phyloP scores from a whole-genome alignment of 2,113 vertebrate species.

The Callospermophilus lateralis region DNA sequence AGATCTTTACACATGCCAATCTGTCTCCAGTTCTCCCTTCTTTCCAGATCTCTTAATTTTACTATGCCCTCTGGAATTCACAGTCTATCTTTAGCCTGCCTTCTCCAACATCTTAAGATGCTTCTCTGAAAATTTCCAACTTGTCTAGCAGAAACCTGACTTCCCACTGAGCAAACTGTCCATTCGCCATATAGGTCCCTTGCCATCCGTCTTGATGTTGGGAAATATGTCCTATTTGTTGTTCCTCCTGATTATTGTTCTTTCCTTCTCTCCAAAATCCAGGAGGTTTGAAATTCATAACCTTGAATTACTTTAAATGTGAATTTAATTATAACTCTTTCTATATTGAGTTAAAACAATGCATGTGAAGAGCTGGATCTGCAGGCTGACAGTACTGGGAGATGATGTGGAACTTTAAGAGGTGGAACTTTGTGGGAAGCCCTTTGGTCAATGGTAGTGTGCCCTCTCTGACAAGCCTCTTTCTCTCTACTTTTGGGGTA shows the following conservation, averaged over 20 bases:
- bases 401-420: neutral
- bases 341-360: neutral
- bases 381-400: too few relatives aligned
- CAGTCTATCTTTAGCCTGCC: neutral
- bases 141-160: neutral
- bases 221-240: neutral
- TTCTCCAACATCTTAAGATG: neutral
- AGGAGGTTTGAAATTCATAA: neutral
- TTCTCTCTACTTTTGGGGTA: neutral
- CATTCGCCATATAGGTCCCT: neutral
- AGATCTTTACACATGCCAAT: neutral
- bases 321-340: neutral
- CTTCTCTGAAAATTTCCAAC: neutral
- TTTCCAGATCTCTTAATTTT: neutral
- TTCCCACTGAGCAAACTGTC: neutral
- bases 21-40: neutral
- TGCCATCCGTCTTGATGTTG: neutral
- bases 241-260: neutral
- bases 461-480: neutral
- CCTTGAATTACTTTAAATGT: neutral
- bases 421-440: neutral
- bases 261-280: neutral
- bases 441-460: neutral
- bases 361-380: neutral
- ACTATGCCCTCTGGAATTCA: neutral